Base-by-base conservation (phyloP, 2,113 vertebrate species). In the Chlamydotis undulata region DNA sequence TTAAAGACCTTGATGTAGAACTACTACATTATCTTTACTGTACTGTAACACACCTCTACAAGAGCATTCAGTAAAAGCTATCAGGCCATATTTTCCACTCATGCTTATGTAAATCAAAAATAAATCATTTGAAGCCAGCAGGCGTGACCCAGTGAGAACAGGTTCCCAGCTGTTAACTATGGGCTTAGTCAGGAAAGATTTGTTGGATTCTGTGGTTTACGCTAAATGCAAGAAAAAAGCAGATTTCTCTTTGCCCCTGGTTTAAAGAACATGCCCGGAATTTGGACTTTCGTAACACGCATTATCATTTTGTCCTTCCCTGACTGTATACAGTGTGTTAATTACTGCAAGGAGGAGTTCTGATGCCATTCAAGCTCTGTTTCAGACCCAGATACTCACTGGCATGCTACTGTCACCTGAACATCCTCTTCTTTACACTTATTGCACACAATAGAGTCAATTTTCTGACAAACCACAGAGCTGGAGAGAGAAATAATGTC, bases 91-190 rank as follows among this genome's bases (percentile, higher is more conserved):
- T 95, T 95, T 96, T 95, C 90, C 89, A 82, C 90, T 96, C 92
- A 35, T 19, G 31, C 53, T 76, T 73, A 92, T n/a, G 73, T 39
- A 96, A 92, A 92, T 91, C 28, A 67, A 49, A 79, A 61, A 94
- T 96, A 95, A 93, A 96, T 94, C 94, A 91, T 92, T 11, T 33
- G 76, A 94, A 96, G 88, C 83, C 88, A 94, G 94, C 92, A 91
- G 90, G 83, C 6, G 0, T 81, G 68, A 90, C 84, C 92, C 67
- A 71, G 68, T 5, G 49, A 93, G 73, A 96, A 50, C 64, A 87
- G 63, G 50, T 63, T 87, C 92, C 89, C 89, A 92, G 86, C 93
- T 97, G 96, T 50, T 96, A 45, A 89, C 57, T 79, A 60, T 2
- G 37, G 37, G 35, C 65, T 91, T 45, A 90, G 56, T 86, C 94